Conservation (phyloP, 2,888 invertebrate species). For the Tortrix viridana region DNA sequence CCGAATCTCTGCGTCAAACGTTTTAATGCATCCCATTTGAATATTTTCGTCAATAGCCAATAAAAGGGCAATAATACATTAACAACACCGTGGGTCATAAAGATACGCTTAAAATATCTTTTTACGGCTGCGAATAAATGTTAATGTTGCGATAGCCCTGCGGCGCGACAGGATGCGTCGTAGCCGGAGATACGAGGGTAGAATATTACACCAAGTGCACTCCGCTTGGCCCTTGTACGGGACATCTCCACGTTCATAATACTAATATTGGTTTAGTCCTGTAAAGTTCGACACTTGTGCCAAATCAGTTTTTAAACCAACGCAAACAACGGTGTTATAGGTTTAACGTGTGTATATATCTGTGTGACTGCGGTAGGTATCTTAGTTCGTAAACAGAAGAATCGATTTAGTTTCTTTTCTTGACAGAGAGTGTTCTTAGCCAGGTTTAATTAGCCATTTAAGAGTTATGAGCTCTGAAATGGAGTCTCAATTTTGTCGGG, state of each 20-base stretch:
- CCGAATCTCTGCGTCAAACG: constrained; percentile 8
- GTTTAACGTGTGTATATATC: too few relatives aligned
- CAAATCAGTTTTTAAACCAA: too few relatives aligned
- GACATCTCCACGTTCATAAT: background rate
- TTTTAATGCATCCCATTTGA: constrained; percentile 26
- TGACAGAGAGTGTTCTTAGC: too few relatives aligned
- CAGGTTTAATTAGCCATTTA: too few relatives aligned
- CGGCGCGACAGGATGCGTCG: constrained; percentile 70
- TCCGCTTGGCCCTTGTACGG: constrained; percentile 28
- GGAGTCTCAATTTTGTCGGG: too few relatives aligned
- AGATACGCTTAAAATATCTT: constrained; percentile 34
- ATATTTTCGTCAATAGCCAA: constrained; percentile 24
- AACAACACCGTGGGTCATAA: constrained; percentile 26
- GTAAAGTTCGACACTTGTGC: too few relatives aligned
- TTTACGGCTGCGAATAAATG: constrained; percentile 32
- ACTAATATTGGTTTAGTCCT: background rate
- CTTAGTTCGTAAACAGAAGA: too few relatives aligned
- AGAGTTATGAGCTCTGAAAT: too few relatives aligned
- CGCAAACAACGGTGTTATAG: too few relatives aligned
- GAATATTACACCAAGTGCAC: constrained; percentile 55
- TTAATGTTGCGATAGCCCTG: constrained; percentile 51
- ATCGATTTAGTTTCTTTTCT: too few relatives aligned
- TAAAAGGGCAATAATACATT: constrained; percentile 33
- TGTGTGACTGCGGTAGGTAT: too few relatives aligned
- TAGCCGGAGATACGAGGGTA: constrained; percentile 62